Evolutionary conservation across 92 coral and sea anemone genomes (phyloP).

Genomic region (Montipora capitata): DNA sequence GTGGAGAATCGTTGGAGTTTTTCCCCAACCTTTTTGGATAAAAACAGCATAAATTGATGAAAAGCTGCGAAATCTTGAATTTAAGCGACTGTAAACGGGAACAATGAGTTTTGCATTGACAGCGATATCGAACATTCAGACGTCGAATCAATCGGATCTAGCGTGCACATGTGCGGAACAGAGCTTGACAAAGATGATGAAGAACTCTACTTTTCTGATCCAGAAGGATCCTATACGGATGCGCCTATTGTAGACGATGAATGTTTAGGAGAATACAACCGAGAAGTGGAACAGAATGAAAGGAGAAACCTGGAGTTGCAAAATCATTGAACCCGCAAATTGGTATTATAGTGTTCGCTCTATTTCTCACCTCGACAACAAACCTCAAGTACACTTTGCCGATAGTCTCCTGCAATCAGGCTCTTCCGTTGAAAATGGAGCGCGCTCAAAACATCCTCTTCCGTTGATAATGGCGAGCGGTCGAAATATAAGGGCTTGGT

Average conservation of each 20-base stretch:
- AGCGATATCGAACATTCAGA: not conserved
- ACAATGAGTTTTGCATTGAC: no score
- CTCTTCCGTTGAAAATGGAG: no score
- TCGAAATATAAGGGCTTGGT: no score
- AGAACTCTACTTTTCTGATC: not conserved
- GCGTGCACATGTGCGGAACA: not conserved
- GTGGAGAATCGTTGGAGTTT: no score
- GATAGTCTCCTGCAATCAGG: no score
- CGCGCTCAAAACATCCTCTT: no score
- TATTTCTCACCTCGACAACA: not conserved
- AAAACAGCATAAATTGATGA: no score
- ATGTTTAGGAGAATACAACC: conserved; percentile 1
- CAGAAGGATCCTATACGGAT: no score
- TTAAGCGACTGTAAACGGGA: no score
- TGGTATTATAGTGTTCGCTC: not conserved
- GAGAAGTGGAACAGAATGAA: not conserved
- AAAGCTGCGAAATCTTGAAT: no score
- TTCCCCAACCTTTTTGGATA: no score
- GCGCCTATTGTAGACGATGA: not conserved
- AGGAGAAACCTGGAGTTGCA: conserved; percentile 17
- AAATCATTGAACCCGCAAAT: conserved; percentile 3
- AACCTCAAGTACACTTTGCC: conserved; percentile 9
- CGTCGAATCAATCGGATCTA: not conserved
- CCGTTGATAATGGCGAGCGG: no score
- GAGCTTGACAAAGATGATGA: not conserved